These are phyloP conservation scores for Natrix natrix DNA, from an alignment of 2,797 vertebrate genomes.

Conservation along the genomic window DNA sequence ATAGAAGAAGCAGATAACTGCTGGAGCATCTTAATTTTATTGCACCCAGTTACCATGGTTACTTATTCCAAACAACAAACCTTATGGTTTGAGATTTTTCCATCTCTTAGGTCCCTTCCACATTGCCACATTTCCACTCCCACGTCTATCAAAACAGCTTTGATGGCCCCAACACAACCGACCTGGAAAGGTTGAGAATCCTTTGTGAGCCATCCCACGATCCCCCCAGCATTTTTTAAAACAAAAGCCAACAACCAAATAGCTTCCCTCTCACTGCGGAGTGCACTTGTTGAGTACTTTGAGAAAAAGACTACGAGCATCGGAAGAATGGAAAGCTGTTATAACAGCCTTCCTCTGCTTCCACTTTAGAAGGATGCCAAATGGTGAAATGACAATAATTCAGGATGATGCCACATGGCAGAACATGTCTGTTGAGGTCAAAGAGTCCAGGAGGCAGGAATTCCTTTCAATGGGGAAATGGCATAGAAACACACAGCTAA, in stretches of 20 bases:
- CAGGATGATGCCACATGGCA: neutral
- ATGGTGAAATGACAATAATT: neutral
- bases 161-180: neutral
- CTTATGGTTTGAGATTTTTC: neutral
- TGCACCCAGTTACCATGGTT: neutral
- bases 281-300: neutral
- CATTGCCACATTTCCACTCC: neutral
- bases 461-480: neutral
- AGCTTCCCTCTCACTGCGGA: neutral
- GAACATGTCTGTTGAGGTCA: neutral
- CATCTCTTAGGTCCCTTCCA: neutral
- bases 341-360: neutral
- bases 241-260: neutral
- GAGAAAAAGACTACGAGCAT: neutral
- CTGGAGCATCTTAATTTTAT: neutral
- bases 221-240: neutral
- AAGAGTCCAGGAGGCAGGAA: neutral
- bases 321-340: neutral
- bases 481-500: neutral
- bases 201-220: neutral
- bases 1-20: neutral
- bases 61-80: neutral
- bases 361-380: neutral
- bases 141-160: neutral
- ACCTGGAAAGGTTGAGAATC: neutral